Evolutionary conservation across 2,113 vertebrate genomes (phyloP).

Genomic region (zebrafish (Danio rerio)): GRCz12tu NC_133190.1:21207501-21208000

Average conservation of each 20-base stretch:
- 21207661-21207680: conserved; percentile 18
- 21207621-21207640: conserved; percentile 40
- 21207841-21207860: conserved; percentile 25
- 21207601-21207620: conserved; percentile 1
- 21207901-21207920: not conserved
- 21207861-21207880: not conserved
- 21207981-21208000: conserved; percentile 45
- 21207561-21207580: not conserved
- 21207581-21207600: not conserved
- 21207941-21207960: conserved; percentile 5
- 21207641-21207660: conserved; percentile 40
- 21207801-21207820: conserved; percentile 34
- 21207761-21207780: conserved; percentile 12
- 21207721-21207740: conserved; percentile 34
- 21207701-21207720: conserved; percentile 44
- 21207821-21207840: conserved; percentile 34
- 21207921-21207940: conserved; percentile 12
- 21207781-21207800: conserved; percentile 2
- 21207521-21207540: not conserved
- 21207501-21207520: not conserved
- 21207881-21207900: conserved; percentile 41
- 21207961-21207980: conserved; percentile 32
- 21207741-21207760: conserved; percentile 20
- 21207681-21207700: not conserved
- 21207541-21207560: not conserved